Conservation (phyloP, 2,888 invertebrate species). For the Habroteleia sp. region DNA sequence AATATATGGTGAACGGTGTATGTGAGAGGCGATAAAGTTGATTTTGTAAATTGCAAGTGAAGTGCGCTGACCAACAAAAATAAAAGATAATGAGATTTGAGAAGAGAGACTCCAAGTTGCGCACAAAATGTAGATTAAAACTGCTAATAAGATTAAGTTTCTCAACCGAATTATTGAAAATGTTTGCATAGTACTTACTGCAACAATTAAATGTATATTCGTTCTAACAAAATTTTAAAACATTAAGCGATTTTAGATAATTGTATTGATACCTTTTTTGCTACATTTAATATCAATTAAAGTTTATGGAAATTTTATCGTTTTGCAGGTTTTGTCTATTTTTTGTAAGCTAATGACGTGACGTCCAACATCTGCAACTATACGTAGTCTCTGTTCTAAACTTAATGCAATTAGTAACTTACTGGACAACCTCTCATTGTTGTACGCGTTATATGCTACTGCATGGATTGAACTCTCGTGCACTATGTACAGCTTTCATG, state of each 20-base stretch:
- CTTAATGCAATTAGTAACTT: slow-evolving; percentile 56
- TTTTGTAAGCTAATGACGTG: slow-evolving; percentile 30
- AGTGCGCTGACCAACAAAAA: slow-evolving; percentile 22
- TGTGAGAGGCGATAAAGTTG: no score
- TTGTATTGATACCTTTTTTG: no score
- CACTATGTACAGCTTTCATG: slow-evolving; percentile 31
- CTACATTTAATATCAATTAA: not conserved
- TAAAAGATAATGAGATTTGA: slow-evolving; percentile 27
- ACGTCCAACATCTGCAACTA: slow-evolving; percentile 31
- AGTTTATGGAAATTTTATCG: not conserved
- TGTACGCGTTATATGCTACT: slow-evolving; percentile 34
- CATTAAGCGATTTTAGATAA: no score
- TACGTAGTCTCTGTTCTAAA: slow-evolving; percentile 39
- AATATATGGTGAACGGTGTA: no score
- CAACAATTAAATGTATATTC: no score
- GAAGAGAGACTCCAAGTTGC: slow-evolving; percentile 10
- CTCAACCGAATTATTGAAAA: slow-evolving; percentile 10
- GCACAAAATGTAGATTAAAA: slow-evolving; percentile 9
- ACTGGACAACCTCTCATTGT: slow-evolving; percentile 46
- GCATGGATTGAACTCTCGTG: slow-evolving; percentile 35
- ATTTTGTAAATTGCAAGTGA: slow-evolving; percentile 29
- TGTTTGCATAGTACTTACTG: not conserved
- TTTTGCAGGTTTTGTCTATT: slow-evolving; percentile 9
- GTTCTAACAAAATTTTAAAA: no score
- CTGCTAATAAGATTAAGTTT: slow-evolving; percentile 20